Evolutionary conservation across 2,797 vertebrate genomes (phyloP).

Genomic region (Mormyrops attenuatus): DNA sequence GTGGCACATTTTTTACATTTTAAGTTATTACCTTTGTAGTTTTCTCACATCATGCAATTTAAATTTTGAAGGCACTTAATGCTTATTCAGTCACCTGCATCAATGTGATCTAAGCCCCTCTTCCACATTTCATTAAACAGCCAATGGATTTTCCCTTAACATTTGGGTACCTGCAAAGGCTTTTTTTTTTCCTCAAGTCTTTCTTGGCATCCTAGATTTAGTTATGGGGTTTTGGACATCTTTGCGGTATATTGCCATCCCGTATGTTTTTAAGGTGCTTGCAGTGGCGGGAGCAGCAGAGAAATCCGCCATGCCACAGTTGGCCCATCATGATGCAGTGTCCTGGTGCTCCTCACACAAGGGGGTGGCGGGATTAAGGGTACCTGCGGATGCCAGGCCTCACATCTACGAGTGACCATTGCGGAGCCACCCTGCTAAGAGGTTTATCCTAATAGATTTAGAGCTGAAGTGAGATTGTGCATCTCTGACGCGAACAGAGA

Average conservation of each 20-base stretch:
- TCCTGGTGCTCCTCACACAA: slow-evolving; percentile 18
- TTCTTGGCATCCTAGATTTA: background rate
- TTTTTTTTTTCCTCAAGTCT: background rate
- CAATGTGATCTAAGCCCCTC: background rate
- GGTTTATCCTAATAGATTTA: slow-evolving; percentile 5
- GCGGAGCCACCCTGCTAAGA: background rate
- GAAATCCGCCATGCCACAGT: background rate
- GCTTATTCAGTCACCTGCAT: background rate
- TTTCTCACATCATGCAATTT: background rate
- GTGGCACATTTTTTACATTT: background rate
- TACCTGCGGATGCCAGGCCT: slow-evolving; percentile 45
- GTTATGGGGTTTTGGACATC: background rate
- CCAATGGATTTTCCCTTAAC: background rate
- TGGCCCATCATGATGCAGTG: background rate
- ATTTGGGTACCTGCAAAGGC: background rate
- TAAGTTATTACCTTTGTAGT: background rate
- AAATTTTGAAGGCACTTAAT: background rate
- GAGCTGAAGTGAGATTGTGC: background rate
- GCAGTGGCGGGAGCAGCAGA: slow-evolving; percentile 29
- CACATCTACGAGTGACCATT: slow-evolving; percentile 50
- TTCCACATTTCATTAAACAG: background rate
- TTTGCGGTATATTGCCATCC: background rate
- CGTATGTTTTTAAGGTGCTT: background rate
- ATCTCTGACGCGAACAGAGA: slow-evolving; percentile 37
- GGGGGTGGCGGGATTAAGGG: slow-evolving; percentile 7